Percentiles rank a stretch among this genome's conserved stretches.
Evolutionary conservation across 2,888 invertebrate species (phyloP).

Genomic region (Parnassius glacialis): DNA sequence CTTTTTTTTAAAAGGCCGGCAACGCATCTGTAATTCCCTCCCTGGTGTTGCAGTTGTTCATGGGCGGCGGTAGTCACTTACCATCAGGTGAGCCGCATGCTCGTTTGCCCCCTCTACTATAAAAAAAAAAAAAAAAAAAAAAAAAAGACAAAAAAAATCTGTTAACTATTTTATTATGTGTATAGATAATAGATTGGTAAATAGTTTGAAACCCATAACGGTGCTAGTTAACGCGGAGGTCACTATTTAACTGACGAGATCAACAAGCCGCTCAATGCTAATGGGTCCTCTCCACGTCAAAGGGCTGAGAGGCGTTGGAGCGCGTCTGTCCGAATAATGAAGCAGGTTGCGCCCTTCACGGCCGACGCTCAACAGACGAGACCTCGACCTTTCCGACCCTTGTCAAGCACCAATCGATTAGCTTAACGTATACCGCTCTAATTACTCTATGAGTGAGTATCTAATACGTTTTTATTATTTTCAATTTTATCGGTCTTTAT

Average conservation of each 20-base stretch:
- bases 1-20: no score
- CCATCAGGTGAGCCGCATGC: no score
- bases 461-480: constrained; percentile 42
- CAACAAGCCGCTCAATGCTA: constrained; percentile 76
- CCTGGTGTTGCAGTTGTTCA: no score
- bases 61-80: no score
- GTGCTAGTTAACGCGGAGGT: constrained; percentile 63
- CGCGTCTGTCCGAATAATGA: constrained; percentile 78
- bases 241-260: constrained; percentile 76
- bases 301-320: constrained; percentile 75
- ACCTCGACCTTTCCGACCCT: constrained; percentile 65
- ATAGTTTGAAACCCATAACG: constrained; percentile 36
- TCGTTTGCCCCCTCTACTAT: no score
- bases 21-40: no score
- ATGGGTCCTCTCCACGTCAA: constrained; percentile 77
- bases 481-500: constrained; percentile 46
- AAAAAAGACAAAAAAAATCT: no score
- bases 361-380: constrained; percentile 49
- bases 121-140: no score
- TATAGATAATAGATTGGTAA: no score
- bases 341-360: constrained; percentile 59
- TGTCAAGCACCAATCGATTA: constrained; percentile 75
- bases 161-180: no score
- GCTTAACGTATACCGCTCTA: constrained; percentile 63
- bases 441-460: constrained; percentile 43